A percentile compares a stretch with the other conserved stretches of the same genome.
phyloP scores from a whole-genome alignment of 2,797 vertebrate species.

The Pangasius larnaudii region DNA sequence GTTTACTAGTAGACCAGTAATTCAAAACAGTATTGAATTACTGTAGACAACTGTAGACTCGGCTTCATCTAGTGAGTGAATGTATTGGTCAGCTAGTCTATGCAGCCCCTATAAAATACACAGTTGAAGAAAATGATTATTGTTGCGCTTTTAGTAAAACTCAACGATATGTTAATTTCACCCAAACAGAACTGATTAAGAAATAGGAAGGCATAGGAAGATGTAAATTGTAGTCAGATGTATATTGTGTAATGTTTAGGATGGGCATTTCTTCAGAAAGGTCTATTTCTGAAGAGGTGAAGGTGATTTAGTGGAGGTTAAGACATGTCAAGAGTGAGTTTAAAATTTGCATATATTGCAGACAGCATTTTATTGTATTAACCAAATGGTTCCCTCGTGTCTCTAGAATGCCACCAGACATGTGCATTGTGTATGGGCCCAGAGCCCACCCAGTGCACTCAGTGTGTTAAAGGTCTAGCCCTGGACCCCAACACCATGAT shows the following conservation, averaged over 20 bases:
- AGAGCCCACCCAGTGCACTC: slow-evolving; percentile 75
- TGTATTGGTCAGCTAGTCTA: neutral
- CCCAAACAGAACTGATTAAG: neutral
- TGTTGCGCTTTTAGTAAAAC: neutral
- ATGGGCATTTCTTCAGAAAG: neutral
- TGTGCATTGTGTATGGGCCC: slow-evolving; percentile 75
- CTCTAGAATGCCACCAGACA: slow-evolving; percentile 80
- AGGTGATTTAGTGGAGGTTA: neutral
- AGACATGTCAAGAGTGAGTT: neutral
- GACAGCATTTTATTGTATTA: neutral
- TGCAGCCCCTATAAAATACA: neutral
- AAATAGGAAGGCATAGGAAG: neutral
- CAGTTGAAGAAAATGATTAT: neutral
- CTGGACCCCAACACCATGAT: slow-evolving; percentile 75
- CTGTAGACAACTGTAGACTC: neutral
- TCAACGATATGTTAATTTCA: neutral
- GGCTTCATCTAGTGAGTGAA: neutral
- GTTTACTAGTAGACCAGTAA: neutral
- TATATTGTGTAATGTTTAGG: neutral
- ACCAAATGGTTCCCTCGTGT: neutral
- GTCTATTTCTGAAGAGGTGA: neutral
- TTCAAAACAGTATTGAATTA: neutral
- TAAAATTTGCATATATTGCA: neutral
- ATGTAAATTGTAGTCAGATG: neutral
- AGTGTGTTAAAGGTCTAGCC: slow-evolving; percentile 76